Evolutionary conservation across 2,113 vertebrate genomes (phyloP), one percentile per base, ranked within the genome.

Genomic region (Gallinago paraguaiae): DNA sequence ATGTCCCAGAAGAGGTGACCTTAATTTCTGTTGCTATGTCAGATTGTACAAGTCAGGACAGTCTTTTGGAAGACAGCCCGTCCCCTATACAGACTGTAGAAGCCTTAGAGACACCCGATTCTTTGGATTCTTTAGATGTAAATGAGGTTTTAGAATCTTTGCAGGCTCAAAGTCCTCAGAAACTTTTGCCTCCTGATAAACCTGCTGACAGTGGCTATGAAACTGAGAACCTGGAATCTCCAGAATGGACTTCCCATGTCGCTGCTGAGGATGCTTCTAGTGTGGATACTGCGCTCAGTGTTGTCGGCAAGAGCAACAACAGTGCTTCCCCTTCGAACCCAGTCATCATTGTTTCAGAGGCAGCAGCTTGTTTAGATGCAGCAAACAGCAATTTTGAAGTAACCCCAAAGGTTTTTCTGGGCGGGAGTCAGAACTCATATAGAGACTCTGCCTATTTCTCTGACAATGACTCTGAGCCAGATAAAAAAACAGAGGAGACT

Each of bases 361-460:
- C 97, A 8, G 96, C 94, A 86, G 89, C 92, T 60, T 92, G 89
- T 43, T 84, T 92, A 43, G 88, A 93, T 71, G 86, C 90, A 60
- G 85, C 83, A 1, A 90, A 96, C 71, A 95, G 89, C 31, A 89
- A 90, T 51, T 69, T 91, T 20, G 97, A 98, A 90, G 77, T 69
- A 50, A 60, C 92, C 43, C 95, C 97, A 4, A 98, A 98, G 85
- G 95, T 95, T 6, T 76, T 95, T 25, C 72, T 97, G 8, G 91
- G 97, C 30, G 98, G 98, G 74, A 98, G 81, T 82, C 98, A 98
- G 50, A 97, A 98, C 94, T 98, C 98, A 0, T 99, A 99, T 19
- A 97, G 99, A 92, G 99, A 99, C 97, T 99, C 99, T 5, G 99
- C 99, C 1, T 99, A 99, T 96, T 99, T 99, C 94, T 99, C 99